Percentiles rank a stretch among this genome's conserved stretches.
Evolutionary conservation across 2,113 vertebrate species (phyloP).

Genomic region (Oplegnathus fasciatus): DNA sequence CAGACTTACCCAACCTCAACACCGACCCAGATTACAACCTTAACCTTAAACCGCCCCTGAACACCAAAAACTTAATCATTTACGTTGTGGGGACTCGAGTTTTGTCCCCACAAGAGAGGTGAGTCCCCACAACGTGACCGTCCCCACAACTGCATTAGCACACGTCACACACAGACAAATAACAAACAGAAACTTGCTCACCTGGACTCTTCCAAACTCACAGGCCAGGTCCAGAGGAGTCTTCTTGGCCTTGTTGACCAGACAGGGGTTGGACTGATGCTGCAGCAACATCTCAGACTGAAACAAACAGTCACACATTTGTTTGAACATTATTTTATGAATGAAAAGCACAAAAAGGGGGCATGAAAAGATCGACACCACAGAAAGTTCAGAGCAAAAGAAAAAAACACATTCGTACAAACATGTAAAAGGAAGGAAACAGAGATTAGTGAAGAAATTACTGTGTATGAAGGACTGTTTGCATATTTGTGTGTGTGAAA

Average conservation of each 20-base stretch:
- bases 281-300: slow-evolving; percentile 97
- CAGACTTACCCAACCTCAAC: no score
- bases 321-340: no score
- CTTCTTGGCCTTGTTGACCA: slow-evolving; percentile 94
- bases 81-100: neutral
- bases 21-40: neutral
- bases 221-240: slow-evolving; percentile 95
- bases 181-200: slow-evolving; percentile 70
- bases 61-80: no score
- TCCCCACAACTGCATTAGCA: no score
- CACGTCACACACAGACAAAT: neutral
- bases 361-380: no score
- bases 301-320: neutral
- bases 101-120: neutral
- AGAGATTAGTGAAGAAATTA: no score
- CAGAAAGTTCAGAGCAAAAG: no score
- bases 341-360: no score
- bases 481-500: no score
- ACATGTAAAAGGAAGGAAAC: no score
- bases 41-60: neutral
- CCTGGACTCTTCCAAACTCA: slow-evolving; percentile 94
- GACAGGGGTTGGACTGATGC: slow-evolving; percentile 97
- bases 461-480: no score
- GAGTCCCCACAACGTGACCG: neutral
- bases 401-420: no score